Evolutionary conservation across 2,113 vertebrate genomes (phyloP), one percentile per base, ranked within the genome.

Genomic region (Dolichallabes microphthalmus): DNA sequence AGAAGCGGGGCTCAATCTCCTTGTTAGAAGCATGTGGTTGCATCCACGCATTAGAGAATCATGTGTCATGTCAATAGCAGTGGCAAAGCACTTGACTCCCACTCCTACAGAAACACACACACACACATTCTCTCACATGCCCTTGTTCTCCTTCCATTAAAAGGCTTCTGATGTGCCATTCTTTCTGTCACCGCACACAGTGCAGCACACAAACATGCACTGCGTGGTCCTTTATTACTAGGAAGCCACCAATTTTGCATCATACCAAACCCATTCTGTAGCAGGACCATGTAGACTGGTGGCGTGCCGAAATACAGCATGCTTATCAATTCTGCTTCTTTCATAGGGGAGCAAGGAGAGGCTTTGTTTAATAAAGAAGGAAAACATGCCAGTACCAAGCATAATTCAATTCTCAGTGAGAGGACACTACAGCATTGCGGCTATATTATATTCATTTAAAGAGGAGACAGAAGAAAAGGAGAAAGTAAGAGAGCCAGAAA

Each of bases 361-460:
- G 17, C 35, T 60, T 60, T 27, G 35, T 85, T 79, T 69, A 85
- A 35, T 80, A 85, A 85, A 85, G 35, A 68, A 76, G 60, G 25
- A 84, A 85, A 78, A 78, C 45, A 66, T 66, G 57, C 39, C 71
- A 76, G 82, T 53, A 84, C 82, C 76, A 84, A 84, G 82, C 73
- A 30, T 76, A 50, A 61, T 80, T 73, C 74, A 45, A 64, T 86
- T 79, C 78, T 86, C 83, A 45, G 60, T 55, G 74, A 78, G 74
- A 60, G 55, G 52, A 63, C 35, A 6, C 84, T 53, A 77, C 45
- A 69, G 82, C 80, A 84, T 27, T 66, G 52, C 82, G 30, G 27
- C 88, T 50, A 81, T 74, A 86, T 78, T 80, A 78, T 61, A 88
- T 82, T 85, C 64, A 88, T 88, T 86, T 79, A 85, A 79, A 63